Evolutionary conservation across 64 coral and sea anemone genomes (phyloP), one percentile per base, ranked within the genome.

Genomic region (Pocillopora verrucosa): DNA sequence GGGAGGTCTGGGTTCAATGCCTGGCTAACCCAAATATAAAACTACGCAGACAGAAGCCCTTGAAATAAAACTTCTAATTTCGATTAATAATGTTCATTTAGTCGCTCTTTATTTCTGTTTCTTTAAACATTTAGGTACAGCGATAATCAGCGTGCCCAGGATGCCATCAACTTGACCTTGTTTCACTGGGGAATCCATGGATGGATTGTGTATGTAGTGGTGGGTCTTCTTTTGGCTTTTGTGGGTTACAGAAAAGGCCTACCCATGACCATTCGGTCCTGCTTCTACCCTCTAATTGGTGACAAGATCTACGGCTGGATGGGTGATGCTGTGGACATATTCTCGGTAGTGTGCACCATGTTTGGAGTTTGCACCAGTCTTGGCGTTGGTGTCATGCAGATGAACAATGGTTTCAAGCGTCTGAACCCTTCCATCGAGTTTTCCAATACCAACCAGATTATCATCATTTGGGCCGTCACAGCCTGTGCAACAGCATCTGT

Each of bases 281-380:
- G 90, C 35, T 92, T 92, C 37, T 92, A 92, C 37, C 90, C 90
- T 24, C 76, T 92, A 1, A 51, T 94, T 70, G 93, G 93, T 34
- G 93, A 94, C 51, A 94, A 84, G 76, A 87, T 94, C 61, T 94
- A 77, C 65, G 88, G 93, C 10, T 72, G 60, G 63, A 75, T 94
- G 62, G 93, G 93, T 36, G 93, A 94, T 78, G 65, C 90, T 0
- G 70, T 94, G 17, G 93, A 94, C 82, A 87, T 94, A 59, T 84
- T 94, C 30, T 87, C 93, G 13, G 93, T 94, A 45, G 88, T 94
- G 22, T 90, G 88, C 34, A 94, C 88, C 9, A 94, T 94, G 93
- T 90, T 91, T 41, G 93, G 93, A 2, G 93, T 94, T 10, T 94
- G 93, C 41, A 94, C 93, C 22, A 94, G 93, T 65, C 93, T 94